A percentile compares a stretch with the other conserved stretches of the same genome.
Evolutionary conservation across 2,113 vertebrate species (phyloP).

Genomic region (Quiscalus mexicanus): DNA sequence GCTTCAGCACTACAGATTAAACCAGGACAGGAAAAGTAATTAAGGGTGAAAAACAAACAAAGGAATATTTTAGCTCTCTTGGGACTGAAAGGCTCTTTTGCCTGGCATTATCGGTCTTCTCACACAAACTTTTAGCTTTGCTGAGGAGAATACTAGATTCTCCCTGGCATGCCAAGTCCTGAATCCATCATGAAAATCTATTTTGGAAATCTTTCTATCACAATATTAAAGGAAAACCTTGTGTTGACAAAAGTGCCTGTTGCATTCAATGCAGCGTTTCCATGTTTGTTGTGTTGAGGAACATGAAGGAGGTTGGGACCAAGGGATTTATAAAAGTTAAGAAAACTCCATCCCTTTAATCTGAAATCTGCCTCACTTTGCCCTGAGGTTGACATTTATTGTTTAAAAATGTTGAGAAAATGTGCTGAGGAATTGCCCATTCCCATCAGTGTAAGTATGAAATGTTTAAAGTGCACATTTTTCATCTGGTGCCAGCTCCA

Average conservation of each 20-base stretch:
- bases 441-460: slow-evolving; percentile 30
- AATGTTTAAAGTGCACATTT: slow-evolving; percentile 57
- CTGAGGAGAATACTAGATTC: slow-evolving; percentile 60
- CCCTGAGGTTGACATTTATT: slow-evolving; percentile 50
- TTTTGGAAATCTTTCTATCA: slow-evolving; percentile 15
- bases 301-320: neutral
- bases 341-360: neutral
- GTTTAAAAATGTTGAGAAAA: slow-evolving; percentile 52
- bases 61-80: slow-evolving; percentile 35
- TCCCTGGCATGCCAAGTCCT: slow-evolving; percentile 44
- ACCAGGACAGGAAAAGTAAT: slow-evolving; percentile 40
- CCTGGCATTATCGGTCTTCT: slow-evolving; percentile 26
- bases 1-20: neutral
- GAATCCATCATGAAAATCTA: neutral
- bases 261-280: neutral
- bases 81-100: slow-evolving; percentile 45
- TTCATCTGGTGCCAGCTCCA: slow-evolving; percentile 62
- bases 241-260: neutral
- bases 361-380: neutral
- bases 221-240: neutral
- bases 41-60: slow-evolving; percentile 23
- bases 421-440: slow-evolving; percentile 23
- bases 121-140: slow-evolving; percentile 27
- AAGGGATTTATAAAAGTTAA: neutral
- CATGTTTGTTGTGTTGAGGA: neutral